Evolutionary conservation across 2,113 vertebrate species (phyloP).

Genomic region (Potamarius usumacintae): DNA sequence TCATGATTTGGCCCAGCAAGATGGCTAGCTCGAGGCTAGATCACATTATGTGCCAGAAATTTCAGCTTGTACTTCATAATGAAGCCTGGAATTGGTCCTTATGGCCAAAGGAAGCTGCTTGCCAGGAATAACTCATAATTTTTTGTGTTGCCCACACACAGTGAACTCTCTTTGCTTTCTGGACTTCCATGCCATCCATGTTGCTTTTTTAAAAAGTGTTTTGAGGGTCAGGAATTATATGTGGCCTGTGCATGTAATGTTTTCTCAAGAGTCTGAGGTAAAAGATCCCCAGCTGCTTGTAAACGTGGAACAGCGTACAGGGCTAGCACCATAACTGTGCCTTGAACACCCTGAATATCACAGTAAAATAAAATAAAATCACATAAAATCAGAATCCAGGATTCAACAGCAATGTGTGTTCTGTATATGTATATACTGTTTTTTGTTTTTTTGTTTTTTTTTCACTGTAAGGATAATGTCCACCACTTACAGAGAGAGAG

Average conservation of each 20-base stretch:
- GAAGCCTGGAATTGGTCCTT: conserved; percentile 2
- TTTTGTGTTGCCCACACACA: conserved; percentile 11
- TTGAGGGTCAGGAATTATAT: neutral
- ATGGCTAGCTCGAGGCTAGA: conserved; percentile 1
- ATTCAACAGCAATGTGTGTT: neutral
- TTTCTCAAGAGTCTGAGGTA: neutral
- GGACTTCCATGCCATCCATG: neutral
- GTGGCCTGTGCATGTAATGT: neutral
- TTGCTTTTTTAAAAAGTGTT: neutral
- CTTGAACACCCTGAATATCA: neutral
- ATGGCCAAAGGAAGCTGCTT: conserved; percentile 18
- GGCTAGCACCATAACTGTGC: neutral
- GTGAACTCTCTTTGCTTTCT: too few relatives aligned
- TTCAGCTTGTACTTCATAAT: conserved; percentile 3
- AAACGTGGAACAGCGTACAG: neutral
- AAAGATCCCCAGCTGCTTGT: neutral
- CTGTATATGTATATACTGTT: neutral
- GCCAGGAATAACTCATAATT: conserved; percentile 10
- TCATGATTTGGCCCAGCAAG: conserved; percentile 9
- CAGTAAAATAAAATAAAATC: neutral
- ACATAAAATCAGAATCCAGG: neutral
- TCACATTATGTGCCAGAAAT: neutral
- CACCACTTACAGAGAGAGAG: too few relatives aligned
- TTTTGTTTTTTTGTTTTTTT: too few relatives aligned
- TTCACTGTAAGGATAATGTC: too few relatives aligned